Evolutionary conservation across 1,140 invertebrate genomes (phyloP).

Genomic region (Megalonaias nervosa): DNA sequence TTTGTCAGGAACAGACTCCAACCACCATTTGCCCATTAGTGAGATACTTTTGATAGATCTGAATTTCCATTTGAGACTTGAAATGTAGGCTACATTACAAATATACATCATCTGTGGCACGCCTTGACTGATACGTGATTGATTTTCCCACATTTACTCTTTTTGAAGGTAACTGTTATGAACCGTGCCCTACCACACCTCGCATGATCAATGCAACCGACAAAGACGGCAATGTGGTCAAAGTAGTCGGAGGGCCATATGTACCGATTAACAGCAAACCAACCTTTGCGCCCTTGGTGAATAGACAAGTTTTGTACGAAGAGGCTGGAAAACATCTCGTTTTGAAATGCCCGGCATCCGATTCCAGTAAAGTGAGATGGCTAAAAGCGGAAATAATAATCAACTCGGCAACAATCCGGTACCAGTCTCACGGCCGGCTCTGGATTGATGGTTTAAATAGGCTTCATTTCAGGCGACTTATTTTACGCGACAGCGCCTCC

Average conservation of each 20-base stretch:
- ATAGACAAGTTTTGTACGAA: constrained; percentile 51
- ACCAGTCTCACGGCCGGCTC: constrained; percentile 56
- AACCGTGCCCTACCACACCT: constrained; percentile 53
- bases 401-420: constrained; percentile 50
- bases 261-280: constrained; percentile 48
- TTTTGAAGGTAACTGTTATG: constrained; percentile 38
- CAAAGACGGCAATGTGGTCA: constrained; percentile 51
- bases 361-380: constrained; percentile 48
- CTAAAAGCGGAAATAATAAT: constrained; percentile 49
- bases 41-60: no score
- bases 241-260: constrained; percentile 49
- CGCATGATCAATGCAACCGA: constrained; percentile 50
- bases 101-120: no score
- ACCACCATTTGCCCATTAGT: no score
- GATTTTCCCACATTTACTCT: background rate
- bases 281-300: constrained; percentile 46
- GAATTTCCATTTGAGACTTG: no score
- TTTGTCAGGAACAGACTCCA: no score
- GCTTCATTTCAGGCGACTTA: constrained; percentile 52
- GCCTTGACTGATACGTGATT: no score
- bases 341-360: constrained; percentile 53
- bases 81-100: no score
- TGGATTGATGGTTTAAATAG: constrained; percentile 53
- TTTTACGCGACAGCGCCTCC: constrained; percentile 51
- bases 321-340: constrained; percentile 43